Conservation (phyloP, 2,113 vertebrate genomes). For the Holacanthus passer region DNA sequence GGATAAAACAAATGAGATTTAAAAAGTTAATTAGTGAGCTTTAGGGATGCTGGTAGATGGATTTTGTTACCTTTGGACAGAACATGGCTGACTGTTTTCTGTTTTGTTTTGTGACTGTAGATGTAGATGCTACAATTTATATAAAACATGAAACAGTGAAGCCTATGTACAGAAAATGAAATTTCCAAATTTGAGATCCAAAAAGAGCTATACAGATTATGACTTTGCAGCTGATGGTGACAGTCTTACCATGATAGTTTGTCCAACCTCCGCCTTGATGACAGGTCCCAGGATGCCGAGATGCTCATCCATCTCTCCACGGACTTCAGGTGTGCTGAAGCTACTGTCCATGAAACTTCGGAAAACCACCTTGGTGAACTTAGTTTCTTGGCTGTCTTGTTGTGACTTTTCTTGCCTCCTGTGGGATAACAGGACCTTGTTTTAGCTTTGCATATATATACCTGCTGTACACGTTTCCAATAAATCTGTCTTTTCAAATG, state of each 20-base stretch:
- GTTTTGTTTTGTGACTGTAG: too few species aligned
- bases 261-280: slow-evolving; percentile 92
- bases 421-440: neutral
- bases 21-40: too few species aligned
- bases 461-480: neutral
- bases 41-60: too few species aligned
- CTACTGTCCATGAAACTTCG: slow-evolving; percentile 89
- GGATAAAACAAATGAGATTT: too few species aligned
- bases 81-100: too few species aligned
- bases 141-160: neutral
- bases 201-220: neutral
- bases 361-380: slow-evolving; percentile 91
- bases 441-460: neutral
- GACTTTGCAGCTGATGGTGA: neutral
- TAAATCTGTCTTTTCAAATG: neutral
- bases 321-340: slow-evolving; percentile 85
- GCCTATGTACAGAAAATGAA: neutral
- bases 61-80: too few species aligned
- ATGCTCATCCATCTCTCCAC: slow-evolving; percentile 90
- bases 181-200: too few species aligned
- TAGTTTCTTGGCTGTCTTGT: slow-evolving; percentile 55
- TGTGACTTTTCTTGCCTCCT: slow-evolving; percentile 62
- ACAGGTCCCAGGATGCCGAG: slow-evolving; percentile 94
- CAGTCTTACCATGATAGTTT: slow-evolving; percentile 90
- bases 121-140: neutral